Evolutionary conservation across 2,113 vertebrate species (phyloP).

Genomic region (Microtus montanus): DNA sequence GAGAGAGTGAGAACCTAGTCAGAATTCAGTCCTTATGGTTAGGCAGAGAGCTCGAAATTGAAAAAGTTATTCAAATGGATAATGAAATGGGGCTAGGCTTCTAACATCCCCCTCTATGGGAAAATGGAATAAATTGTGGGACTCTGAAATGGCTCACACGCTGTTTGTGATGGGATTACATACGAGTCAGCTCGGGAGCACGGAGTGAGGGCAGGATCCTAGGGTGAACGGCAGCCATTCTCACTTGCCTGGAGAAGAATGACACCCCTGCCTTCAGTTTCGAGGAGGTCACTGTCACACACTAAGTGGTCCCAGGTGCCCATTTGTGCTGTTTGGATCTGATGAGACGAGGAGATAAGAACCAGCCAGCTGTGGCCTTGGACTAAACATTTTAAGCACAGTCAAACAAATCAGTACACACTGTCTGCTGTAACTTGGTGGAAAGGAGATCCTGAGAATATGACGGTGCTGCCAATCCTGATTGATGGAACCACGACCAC

Average conservation of each 20-base stretch:
- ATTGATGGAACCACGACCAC: not conserved
- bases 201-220: conserved; percentile 9
- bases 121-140: conserved; percentile 70
- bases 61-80: conserved; percentile 85
- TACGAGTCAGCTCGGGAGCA: conserved; percentile 63
- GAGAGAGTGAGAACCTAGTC: conserved; percentile 72
- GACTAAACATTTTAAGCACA: not conserved
- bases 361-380: not conserved
- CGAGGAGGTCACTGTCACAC: not conserved
- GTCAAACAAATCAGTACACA: not conserved
- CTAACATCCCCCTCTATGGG: conserved; percentile 72
- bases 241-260: not conserved
- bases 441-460: not conserved
- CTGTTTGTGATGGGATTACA: conserved; percentile 71
- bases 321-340: not conserved
- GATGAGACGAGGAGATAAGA: not conserved
- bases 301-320: not conserved
- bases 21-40: conserved; percentile 83
- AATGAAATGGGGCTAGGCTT: conserved; percentile 79
- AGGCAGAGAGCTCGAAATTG: conserved; percentile 81
- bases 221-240: not conserved
- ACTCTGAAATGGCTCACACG: conserved; percentile 64
- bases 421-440: not conserved
- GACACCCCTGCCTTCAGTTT: not conserved
- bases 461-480: not conserved